phyloP scores from a whole-genome alignment of 2,113 vertebrate species.

The Oreochromis aureus region DNA sequence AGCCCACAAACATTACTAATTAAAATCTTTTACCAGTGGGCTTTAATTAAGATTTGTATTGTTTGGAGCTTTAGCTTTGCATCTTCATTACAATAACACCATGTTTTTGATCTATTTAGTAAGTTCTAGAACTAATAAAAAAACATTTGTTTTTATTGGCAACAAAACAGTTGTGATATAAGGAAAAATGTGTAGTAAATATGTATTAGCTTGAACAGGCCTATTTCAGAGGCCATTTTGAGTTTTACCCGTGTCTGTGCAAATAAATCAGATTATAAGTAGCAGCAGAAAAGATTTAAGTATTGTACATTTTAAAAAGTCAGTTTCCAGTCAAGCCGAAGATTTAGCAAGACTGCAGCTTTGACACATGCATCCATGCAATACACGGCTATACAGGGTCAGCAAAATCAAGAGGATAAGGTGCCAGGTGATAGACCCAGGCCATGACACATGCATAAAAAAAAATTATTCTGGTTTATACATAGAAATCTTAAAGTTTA shows the following conservation, averaged over 20 bases:
- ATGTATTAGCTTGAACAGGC: background rate
- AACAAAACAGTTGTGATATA: background rate
- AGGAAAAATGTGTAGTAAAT: background rate
- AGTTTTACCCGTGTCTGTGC: background rate
- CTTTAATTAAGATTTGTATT: background rate
- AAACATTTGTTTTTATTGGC: background rate
- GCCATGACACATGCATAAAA: background rate
- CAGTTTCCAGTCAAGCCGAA: background rate
- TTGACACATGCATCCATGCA: background rate
- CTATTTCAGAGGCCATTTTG: background rate
- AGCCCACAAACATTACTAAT: background rate
- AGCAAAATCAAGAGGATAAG: background rate
- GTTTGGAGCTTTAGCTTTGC: background rate
- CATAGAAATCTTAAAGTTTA: background rate
- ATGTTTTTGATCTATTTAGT: background rate
- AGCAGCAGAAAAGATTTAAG: background rate
- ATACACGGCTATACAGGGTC: background rate
- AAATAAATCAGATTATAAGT: background rate
- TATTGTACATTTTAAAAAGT: background rate
- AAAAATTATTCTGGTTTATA: background rate
- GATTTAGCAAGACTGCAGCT: background rate
- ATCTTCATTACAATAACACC: background rate
- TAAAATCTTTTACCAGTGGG: background rate
- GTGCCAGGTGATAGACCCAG: background rate
- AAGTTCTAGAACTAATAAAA: background rate